A percentile compares a stretch with the other conserved stretches of the same genome.
phyloP scores from a whole-genome alignment of 2,888 invertebrate species.

The Leucoma salicis region DNA sequence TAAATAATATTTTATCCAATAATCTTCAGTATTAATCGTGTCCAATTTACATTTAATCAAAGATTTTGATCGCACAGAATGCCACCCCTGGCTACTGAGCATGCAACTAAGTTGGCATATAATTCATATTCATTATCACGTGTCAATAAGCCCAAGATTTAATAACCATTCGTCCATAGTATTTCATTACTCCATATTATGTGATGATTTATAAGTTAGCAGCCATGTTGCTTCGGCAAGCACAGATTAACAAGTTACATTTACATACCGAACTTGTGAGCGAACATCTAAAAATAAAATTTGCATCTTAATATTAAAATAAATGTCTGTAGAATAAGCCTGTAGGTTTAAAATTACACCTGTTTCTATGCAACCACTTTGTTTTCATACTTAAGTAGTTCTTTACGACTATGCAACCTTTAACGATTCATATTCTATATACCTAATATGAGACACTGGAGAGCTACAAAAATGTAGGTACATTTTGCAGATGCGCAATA shows the following conservation, averaged over 20 bases:
- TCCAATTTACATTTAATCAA: not conserved
- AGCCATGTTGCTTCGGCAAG: slow-evolving; percentile 24
- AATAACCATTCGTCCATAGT: slow-evolving; percentile 8
- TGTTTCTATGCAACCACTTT: slow-evolving; percentile 18
- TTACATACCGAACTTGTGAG: slow-evolving; percentile 63
- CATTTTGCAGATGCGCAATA: too few relatives aligned
- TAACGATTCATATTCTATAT: slow-evolving; percentile 61
- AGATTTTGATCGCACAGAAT: not conserved
- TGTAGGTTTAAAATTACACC: slow-evolving; percentile 25
- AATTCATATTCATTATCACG: slow-evolving; percentile 5
- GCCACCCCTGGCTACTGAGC: not conserved
- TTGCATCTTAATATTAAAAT: slow-evolving; percentile 49
- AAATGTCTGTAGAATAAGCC: slow-evolving; percentile 23
- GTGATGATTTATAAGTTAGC: slow-evolving; percentile 36
- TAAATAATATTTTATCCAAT: too few relatives aligned
- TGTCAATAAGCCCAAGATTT: slow-evolving; percentile 12
- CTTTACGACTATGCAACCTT: slow-evolving; percentile 28
- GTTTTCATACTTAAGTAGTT: slow-evolving; percentile 1
- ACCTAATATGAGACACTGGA: too few relatives aligned
- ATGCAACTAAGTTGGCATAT: not conserved
- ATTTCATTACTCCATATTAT: slow-evolving; percentile 21
- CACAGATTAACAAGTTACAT: slow-evolving; percentile 58
- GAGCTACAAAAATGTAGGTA: too few relatives aligned
- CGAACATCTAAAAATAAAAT: slow-evolving; percentile 67
- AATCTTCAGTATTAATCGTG: not conserved